Conservation (phyloP, 1,140 invertebrate species). For the Anagrus nilaparvatae region DNA sequence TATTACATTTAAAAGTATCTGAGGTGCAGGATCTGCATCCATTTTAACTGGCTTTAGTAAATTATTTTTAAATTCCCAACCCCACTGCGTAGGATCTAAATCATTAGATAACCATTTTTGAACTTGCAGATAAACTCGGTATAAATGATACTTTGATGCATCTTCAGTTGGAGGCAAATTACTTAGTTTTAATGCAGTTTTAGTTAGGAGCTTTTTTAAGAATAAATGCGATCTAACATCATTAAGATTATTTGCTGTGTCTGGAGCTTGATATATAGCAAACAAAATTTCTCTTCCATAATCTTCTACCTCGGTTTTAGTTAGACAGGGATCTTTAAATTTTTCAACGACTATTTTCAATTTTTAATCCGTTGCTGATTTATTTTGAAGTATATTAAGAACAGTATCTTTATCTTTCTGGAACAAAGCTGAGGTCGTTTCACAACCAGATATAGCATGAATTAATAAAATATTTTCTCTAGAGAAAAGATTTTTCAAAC, state of each 20-base stretch:
- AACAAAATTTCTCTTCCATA: neutral
- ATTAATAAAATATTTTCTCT: constrained; percentile 29
- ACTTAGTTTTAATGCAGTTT: constrained; percentile 1
- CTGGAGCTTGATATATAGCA: neutral
- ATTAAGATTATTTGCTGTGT: too few relatives aligned
- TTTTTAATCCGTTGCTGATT: constrained; percentile 13
- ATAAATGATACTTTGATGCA: constrained; percentile 12
- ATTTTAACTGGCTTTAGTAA: neutral
- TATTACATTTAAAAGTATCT: neutral
- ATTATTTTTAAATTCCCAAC: neutral
- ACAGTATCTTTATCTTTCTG: constrained; percentile 27
- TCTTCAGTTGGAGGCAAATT: constrained; percentile 14
- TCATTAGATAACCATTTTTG: constrained; percentile 9
- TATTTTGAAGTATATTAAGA: too few relatives aligned
- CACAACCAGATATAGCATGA: constrained; percentile 31
- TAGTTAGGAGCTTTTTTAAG: constrained; percentile 1
- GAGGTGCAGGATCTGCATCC: neutral
- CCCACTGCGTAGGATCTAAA: too few relatives aligned
- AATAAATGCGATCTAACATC: neutral
- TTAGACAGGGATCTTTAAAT: neutral
- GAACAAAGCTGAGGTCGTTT: constrained; percentile 31
- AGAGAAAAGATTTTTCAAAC: constrained; percentile 26
- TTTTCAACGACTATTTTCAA: neutral
- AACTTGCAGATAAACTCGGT: constrained; percentile 11
- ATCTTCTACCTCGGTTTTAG: neutral